These are phyloP conservation scores for Myrmophylax atrothorax DNA, from an alignment of 2,113 vertebrate genomes.

Conservation along the genomic window DNA sequence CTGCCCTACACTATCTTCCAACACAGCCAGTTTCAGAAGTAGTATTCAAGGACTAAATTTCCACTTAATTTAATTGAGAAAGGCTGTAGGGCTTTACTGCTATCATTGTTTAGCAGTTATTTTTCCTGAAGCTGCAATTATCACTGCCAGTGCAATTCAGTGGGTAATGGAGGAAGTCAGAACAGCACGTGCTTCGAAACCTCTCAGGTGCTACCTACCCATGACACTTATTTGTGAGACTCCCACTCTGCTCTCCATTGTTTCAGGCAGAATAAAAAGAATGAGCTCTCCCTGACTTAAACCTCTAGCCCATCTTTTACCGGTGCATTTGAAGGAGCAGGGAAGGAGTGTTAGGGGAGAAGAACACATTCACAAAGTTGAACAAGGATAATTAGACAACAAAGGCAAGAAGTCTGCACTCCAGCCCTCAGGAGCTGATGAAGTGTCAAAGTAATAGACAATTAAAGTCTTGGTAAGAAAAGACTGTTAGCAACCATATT, in stretches of 20 bases:
- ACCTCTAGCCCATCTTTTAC: not conserved
- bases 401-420: not conserved
- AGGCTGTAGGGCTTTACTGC: conserved; percentile 3
- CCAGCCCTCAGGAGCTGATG: not conserved
- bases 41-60: conserved; percentile 25
- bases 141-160: not conserved
- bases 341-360: not conserved
- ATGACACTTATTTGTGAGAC: not conserved
- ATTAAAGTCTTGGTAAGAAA: not conserved
- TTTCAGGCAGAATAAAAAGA: not conserved
- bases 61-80: conserved; percentile 21
- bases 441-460: not conserved
- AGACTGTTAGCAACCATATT: not conserved
- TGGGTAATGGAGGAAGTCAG: conserved; percentile 30
- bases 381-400: not conserved
- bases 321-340: not conserved
- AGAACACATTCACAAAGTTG: not conserved
- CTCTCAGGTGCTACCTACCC: conserved; percentile 1
- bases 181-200: not conserved
- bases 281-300: not conserved
- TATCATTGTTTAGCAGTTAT: conserved; percentile 36
- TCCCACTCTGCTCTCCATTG: not conserved
- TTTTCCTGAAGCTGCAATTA: conserved; percentile 52
- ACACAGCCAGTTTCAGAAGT: not conserved
- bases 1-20: not conserved